Percentiles rank a stretch among this genome's conserved stretches.
Conservation (phyloP, 2,113 vertebrate species). For the Clarias macrocephalus region DNA sequence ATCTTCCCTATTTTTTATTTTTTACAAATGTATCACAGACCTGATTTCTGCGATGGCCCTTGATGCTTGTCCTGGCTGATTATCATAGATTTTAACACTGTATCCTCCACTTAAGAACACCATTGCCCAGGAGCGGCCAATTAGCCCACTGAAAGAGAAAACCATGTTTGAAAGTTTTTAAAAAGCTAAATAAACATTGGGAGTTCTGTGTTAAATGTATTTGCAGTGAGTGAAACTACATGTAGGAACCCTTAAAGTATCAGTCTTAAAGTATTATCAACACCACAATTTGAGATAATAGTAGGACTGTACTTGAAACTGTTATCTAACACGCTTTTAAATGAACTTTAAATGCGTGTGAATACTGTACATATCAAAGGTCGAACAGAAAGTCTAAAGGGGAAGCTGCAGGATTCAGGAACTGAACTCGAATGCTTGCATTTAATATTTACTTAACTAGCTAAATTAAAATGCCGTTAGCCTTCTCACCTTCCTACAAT, state of each 20-base stretch:
- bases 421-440: neutral
- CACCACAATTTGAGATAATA: neutral
- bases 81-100: conserved; percentile 87
- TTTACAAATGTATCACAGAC: conserved; percentile 64
- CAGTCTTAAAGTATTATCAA: neutral
- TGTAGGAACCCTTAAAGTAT: neutral
- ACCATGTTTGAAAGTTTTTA: neutral
- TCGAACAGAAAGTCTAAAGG: neutral
- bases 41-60: conserved; percentile 79
- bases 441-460: neutral
- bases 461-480: neutral
- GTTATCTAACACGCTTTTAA: neutral
- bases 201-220: neutral
- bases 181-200: neutral
- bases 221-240: neutral
- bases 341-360: neutral
- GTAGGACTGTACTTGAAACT: neutral
- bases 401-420: neutral
- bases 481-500: conserved; percentile 73
- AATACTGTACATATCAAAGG: conserved; percentile 5
- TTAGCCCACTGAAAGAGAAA: conserved; percentile 81
- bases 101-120: conserved; percentile 88
- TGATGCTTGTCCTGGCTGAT: conserved; percentile 80
- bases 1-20: neutral
- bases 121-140: conserved; percentile 94